phyloP scores from a whole-genome alignment of 2,113 vertebrate genomes.

The Sciurus niger region DNA sequence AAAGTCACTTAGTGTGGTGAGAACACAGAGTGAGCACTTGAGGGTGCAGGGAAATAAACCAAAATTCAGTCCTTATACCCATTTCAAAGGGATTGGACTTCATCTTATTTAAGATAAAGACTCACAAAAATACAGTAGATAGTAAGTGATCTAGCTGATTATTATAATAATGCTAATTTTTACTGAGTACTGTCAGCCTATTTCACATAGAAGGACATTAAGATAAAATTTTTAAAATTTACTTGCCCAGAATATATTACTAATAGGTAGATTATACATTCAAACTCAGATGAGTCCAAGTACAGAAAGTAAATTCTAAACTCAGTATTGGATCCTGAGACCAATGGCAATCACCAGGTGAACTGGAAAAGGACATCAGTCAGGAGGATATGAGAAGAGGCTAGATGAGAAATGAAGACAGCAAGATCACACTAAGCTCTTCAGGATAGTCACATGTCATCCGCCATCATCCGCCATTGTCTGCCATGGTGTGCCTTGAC shows the following conservation, averaged over 20 bases:
- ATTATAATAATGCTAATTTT: not conserved
- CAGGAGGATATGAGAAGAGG: not conserved
- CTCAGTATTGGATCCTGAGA: not conserved
- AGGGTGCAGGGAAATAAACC: not conserved
- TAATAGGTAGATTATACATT: not conserved
- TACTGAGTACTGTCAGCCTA: not conserved
- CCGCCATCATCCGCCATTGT: not conserved
- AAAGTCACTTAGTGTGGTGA: not conserved
- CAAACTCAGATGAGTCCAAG: not conserved
- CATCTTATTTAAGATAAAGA: not conserved
- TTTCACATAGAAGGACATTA: not conserved
- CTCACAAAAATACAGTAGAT: not conserved
- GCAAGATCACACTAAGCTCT: not conserved
- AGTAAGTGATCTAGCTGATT: not conserved
- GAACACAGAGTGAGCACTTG: rapidly evolving
- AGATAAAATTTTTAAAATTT: not conserved
- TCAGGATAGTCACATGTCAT: too few relatives aligned
- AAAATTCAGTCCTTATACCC: not conserved
- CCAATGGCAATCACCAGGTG: not conserved
- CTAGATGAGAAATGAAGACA: not conserved
- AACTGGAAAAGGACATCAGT: not conserved
- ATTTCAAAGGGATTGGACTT: not conserved
- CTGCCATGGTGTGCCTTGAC: not conserved
- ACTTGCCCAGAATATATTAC: not conserved
- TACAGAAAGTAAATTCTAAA: not conserved